Conservation (phyloP, 2,113 vertebrate species). For the Smithornis capensis region DNA sequence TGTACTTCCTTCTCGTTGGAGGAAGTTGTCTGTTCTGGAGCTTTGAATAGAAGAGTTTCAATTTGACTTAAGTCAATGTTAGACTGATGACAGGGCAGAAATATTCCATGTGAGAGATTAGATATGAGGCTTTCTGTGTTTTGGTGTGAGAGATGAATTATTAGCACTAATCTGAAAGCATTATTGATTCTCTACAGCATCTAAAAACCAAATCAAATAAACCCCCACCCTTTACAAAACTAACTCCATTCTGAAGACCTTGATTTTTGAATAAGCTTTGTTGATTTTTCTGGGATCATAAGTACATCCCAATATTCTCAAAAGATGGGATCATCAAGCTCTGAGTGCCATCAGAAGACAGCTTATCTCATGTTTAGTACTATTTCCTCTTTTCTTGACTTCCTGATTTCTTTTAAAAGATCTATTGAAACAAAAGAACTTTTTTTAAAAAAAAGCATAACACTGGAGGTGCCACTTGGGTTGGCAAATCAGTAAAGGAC, state of each 20-base stretch:
- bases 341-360: neutral
- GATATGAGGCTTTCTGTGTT: neutral
- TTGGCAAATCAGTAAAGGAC: neutral
- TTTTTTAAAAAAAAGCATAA: neutral
- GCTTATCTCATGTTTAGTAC: neutral
- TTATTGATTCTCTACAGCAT: neutral
- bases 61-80: neutral
- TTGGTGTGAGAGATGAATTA: neutral
- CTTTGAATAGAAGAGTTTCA: neutral
- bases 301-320: neutral
- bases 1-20: neutral
- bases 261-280: neutral
- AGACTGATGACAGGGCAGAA: neutral
- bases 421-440: neutral
- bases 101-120: neutral
- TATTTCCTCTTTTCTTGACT: neutral
- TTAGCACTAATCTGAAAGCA: neutral
- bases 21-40: neutral
- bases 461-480: neutral
- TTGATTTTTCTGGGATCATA: neutral
- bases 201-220: neutral
- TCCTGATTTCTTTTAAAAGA: neutral
- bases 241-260: neutral
- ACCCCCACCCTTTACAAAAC: neutral
- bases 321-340: neutral